Base-by-base conservation (phyloP, 2,888 invertebrate species). In the Dolichomitus sp. region DNA sequence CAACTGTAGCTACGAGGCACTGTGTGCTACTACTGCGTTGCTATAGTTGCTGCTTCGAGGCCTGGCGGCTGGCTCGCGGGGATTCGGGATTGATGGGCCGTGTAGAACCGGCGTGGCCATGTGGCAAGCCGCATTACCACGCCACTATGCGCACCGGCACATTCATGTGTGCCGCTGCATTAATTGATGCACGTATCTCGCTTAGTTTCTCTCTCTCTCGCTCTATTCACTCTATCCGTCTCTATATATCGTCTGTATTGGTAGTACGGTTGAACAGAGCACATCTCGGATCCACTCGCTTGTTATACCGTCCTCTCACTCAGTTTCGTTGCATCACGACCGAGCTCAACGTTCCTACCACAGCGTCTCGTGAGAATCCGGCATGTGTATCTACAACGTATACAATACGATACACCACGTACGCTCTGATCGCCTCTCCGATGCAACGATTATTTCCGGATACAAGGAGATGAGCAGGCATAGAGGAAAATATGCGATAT, bases 91-190 rank as follows among this genome's bases (percentile, higher is more conserved):
- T 90, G 90, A 91, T 90, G 89, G 86, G 88, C 86, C 87, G 84
- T 88, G 73, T 81, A 79, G 87, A 84, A 87, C 83, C 72, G 81
- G 73, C 80, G 84, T 81, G 87, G 87, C 88, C 89, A 87, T 90
- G 90, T 88, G 90, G 90, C 88, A 68, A 85, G 86, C 86, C 85
- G 79, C 89, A 91, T 91, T 91, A 92, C 85, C 89, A 83, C 85
- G 85, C 70, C 84, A 89, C 89, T 92, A 90, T 91, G 91, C 90
- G 61, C 68, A 88, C 87, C 84, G 87, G 87, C 91, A 91, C 91
- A 92, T 90, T 91, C 90, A 89, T 89, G 90, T 91, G 90, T 92
- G 91, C 89, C 87, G 89, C 88, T 89, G 91, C 90, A 92, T 92
- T 92, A 92, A 92, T 92, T 91, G 91, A 91, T 90, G 90, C 90